Evolutionary conservation across 2,797 vertebrate species (phyloP).

Genomic region (Molossus molossus): DNA sequence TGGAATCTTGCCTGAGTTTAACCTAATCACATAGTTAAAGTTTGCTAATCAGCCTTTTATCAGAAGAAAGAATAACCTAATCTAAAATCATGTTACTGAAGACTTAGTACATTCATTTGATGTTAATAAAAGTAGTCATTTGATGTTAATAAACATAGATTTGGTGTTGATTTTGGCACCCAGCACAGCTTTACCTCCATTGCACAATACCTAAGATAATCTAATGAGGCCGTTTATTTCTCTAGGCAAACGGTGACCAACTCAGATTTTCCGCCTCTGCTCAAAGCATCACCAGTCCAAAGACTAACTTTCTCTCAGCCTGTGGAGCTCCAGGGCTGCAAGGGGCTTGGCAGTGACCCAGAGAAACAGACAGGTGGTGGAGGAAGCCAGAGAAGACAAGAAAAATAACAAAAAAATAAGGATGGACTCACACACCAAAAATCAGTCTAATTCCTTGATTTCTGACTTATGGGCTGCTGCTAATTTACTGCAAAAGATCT

Average conservation of each 20-base stretch:
- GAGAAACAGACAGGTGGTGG: background rate
- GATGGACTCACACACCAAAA: background rate
- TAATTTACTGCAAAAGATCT: background rate
- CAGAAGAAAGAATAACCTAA: slow-evolving; percentile 41
- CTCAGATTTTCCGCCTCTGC: background rate
- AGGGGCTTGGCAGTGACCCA: background rate
- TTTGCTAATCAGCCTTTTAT: slow-evolving; percentile 58
- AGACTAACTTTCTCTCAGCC: background rate
- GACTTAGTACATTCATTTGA: background rate
- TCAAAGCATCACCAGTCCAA: background rate
- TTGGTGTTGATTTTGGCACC: background rate
- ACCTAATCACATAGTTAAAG: slow-evolving; percentile 21
- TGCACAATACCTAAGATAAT: background rate
- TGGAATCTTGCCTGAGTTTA: slow-evolving; percentile 51
- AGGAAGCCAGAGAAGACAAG: background rate
- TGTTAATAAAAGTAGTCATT: slow-evolving; percentile 8
- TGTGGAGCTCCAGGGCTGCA: background rate
- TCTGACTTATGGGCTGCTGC: background rate
- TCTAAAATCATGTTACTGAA: slow-evolving; percentile 12
- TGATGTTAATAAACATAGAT: slow-evolving; percentile 33
- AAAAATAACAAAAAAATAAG: background rate
- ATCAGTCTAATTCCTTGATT: background rate
- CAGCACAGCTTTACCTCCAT: background rate
- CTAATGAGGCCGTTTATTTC: background rate
- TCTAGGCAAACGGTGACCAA: background rate